These are phyloP conservation scores for Perca fluviatilis DNA, from an alignment of 2,113 vertebrate genomes.

Conservation along the genomic window DNA sequence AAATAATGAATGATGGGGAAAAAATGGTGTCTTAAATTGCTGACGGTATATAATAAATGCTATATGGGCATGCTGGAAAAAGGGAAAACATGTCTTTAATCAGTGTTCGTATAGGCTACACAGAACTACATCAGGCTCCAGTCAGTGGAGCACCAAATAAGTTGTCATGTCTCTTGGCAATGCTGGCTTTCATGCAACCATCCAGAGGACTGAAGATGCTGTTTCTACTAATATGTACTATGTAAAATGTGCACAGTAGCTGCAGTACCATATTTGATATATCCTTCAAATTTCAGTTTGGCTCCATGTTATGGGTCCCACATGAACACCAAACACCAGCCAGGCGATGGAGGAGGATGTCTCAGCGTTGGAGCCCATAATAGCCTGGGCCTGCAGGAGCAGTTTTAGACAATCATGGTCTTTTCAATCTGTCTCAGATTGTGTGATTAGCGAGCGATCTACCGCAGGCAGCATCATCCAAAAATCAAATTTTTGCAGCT, in stretches of 20 bases:
- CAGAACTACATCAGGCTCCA: background rate
- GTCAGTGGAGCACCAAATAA: background rate
- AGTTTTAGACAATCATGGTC: slow-evolving; percentile 48
- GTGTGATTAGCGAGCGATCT: slow-evolving; percentile 58
- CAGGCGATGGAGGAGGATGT: slow-evolving; percentile 4
- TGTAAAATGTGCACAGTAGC: background rate
- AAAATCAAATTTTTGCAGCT: slow-evolving; percentile 53
- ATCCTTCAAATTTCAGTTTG: background rate
- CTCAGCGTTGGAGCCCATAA: slow-evolving; percentile 31
- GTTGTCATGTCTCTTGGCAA: background rate
- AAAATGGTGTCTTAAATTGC: background rate
- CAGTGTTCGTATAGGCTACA: background rate
- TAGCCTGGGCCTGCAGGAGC: slow-evolving; percentile 25
- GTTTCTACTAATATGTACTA: background rate
- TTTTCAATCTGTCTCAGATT: slow-evolving; percentile 62
- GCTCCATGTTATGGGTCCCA: background rate
- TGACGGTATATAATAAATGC: background rate
- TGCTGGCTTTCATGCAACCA: no score
- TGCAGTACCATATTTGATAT: background rate
- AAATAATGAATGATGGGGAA: background rate
- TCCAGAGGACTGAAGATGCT: background rate
- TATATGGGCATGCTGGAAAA: background rate
- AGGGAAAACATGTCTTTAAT: background rate
- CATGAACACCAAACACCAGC: slow-evolving; percentile 11
- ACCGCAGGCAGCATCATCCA: slow-evolving; percentile 35